phyloP scores from a whole-genome alignment of 1,140 invertebrate genomes.

The Chrysomallon squamiferum region DNA sequence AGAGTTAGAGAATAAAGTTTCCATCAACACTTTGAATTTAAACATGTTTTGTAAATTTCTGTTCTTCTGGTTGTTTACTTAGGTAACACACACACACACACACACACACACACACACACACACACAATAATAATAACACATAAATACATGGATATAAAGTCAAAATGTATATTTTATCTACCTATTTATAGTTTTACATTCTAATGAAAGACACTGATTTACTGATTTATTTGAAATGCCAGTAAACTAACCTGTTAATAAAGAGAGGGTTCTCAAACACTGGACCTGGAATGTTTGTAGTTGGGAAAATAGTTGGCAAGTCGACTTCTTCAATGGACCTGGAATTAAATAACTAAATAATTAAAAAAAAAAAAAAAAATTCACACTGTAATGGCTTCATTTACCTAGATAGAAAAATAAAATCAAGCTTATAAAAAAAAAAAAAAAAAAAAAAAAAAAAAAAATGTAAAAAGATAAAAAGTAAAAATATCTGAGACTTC shows the following conservation, averaged over 20 bases:
- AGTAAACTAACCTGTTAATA: slow-evolving; percentile 26
- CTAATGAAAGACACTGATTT: too few relatives aligned
- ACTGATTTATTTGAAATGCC: too few relatives aligned
- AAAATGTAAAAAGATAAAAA: neutral
- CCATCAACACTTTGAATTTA: neutral
- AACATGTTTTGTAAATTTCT: neutral
- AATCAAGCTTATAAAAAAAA: too few relatives aligned
- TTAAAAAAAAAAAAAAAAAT: neutral
- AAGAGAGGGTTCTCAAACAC: slow-evolving; percentile 32
- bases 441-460: neutral
- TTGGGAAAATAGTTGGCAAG: slow-evolving; percentile 10
- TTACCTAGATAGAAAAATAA: too few relatives aligned
- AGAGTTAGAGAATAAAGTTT: neutral
- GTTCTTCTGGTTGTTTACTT: neutral
- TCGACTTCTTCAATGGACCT: neutral
- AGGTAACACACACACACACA: too few relatives aligned
- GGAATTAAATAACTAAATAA: neutral
- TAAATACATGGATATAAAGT: too few relatives aligned
- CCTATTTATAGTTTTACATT: too few relatives aligned
- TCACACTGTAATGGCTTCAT: too few relatives aligned
- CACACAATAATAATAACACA: too few relatives aligned
- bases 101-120: too few relatives aligned
- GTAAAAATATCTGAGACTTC: neutral
- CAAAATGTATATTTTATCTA: too few relatives aligned
- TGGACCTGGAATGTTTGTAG: slow-evolving; percentile 16